Conservation (phyloP, 2,113 vertebrate genomes). For the Platanista minor region DNA sequence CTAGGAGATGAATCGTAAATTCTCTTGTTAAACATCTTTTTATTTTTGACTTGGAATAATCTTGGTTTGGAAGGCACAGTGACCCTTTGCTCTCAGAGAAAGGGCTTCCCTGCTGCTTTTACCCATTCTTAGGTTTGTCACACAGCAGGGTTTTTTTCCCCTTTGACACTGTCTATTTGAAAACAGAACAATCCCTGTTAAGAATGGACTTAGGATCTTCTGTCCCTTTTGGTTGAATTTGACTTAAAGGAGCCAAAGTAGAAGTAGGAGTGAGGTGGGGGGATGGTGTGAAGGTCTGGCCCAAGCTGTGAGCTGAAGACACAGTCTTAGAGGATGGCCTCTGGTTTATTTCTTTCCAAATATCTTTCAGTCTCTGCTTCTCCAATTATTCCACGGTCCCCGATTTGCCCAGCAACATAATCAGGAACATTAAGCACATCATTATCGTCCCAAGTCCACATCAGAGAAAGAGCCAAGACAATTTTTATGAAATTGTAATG, state of each 20-base stretch:
- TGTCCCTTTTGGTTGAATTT: not conserved
- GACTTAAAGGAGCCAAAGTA: not conserved
- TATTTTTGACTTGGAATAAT: not conserved
- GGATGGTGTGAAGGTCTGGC: not conserved
- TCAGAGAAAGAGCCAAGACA: conserved; percentile 46
- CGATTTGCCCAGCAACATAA: conserved; percentile 33
- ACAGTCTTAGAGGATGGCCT: not conserved
- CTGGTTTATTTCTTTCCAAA: not conserved
- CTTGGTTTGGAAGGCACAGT: not conserved
- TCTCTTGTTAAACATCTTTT: not conserved
- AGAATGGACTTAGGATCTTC: not conserved
- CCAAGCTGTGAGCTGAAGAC: not conserved
- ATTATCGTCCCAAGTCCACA: conserved; percentile 56
- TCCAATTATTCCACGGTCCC: conserved; percentile 19
- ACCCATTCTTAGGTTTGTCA: not conserved
- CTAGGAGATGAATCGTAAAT: not conserved
- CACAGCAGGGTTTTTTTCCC: not conserved
- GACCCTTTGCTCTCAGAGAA: not conserved
- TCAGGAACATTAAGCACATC: conserved; percentile 57
- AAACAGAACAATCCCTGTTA: not conserved
- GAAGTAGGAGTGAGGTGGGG: not conserved
- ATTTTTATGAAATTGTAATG: conserved; percentile 64
- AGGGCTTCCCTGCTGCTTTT: not conserved
- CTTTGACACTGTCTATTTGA: not conserved
- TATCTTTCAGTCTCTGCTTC: not conserved